Base-by-base conservation (phyloP, 1,140 invertebrate genomes). In the Formica exsecta region DNA sequence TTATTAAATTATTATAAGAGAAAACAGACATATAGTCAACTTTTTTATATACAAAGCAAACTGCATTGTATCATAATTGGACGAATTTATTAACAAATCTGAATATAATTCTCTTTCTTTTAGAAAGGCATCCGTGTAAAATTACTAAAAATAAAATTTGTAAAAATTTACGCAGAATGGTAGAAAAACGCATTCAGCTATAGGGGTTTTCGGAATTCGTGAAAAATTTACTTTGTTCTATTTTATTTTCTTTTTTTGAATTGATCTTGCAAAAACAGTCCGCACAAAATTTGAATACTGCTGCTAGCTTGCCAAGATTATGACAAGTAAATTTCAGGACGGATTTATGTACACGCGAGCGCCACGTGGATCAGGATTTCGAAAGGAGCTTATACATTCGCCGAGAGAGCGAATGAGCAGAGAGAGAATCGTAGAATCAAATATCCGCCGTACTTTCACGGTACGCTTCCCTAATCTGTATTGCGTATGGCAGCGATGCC, bases 401-500 rank as follows among this genome's bases (percentile, higher is more conserved):
- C 9, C 2, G 36, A 59, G 25, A 32, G 51, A 25, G 19, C 13
- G 19, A 25, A 57, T 22, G 22, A 61, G 13, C 32, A 36, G 2
- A 86, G 71, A 86, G 73, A 86, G 87, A 91, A 92, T 90, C 89
- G 85, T 87, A 80, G 91, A 87, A 88, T 92, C 89, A 91, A 87
- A 91, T 91, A 91, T 88, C 89, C 81, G 85, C 66, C 76, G 87
- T 90, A 83, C 77, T 89, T 91, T 87, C 87, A 90, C 89, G 91
- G 89, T 91, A 92, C 73, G 88, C 91, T 92, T 90, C 89, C 93
- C 91, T 94, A 94, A 95, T 94, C 94, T 94, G 93, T 95, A 94
- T 93, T 93, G 93, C 92, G 89, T 86, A 91, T 90, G 92, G 90
- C 91, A 86, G 92, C 90, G 88, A 92, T 93, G 91, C 88, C 91